Evolutionary conservation across 1,140 invertebrate species (phyloP), one percentile per base, ranked within the genome.

Genomic region (Drosophila navojoa): DNA sequence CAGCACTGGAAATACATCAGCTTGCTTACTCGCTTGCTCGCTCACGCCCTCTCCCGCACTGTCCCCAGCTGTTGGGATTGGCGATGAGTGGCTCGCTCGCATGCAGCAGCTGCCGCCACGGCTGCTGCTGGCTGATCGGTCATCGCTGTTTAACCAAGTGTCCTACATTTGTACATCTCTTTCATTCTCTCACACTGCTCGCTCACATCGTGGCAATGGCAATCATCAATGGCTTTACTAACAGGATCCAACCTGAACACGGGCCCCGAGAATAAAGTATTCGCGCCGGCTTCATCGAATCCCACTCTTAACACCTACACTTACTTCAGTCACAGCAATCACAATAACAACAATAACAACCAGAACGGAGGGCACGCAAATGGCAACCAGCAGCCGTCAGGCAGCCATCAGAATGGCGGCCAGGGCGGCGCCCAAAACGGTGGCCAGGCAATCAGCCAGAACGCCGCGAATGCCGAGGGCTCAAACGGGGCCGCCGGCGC

Each of bases 241-340:
- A 71, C 76, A 92, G 91, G 91, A 91, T 84, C 91, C 7, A 92
- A 90, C 71, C 62, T 91, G 47, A 92, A 91, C 60, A 90, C 90
- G 35, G 90, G 90, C 35, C 90, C 91, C 1, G 91, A 92, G 66
- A 91, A 91, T 74, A 91, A 87, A 29, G 89, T 92, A 42, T 89
- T 90, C 57, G 80, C 91, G 76, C 79, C 90, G 49, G 90, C 82
- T 66, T 89, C 87, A 71, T 91, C 90, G 62, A 91, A 92, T 71
- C 91, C 91, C 69, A 86, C 91, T 63, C 81, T 87, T 47, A 91
- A 90, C 58, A 90, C 90, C n/a, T 85, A 82, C 66, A 86, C 86
- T 38, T 91, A 90, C 35, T 77, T 75, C 38, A 72, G 57, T 76
- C 79, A 82, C 68, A 77, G 67, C 53, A 66, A 57, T 44, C 11